Percentiles rank a stretch among this genome's conserved stretches.
Evolutionary conservation across 2,888 invertebrate genomes (phyloP).

Genomic region (Scaptomyza flava): DNA sequence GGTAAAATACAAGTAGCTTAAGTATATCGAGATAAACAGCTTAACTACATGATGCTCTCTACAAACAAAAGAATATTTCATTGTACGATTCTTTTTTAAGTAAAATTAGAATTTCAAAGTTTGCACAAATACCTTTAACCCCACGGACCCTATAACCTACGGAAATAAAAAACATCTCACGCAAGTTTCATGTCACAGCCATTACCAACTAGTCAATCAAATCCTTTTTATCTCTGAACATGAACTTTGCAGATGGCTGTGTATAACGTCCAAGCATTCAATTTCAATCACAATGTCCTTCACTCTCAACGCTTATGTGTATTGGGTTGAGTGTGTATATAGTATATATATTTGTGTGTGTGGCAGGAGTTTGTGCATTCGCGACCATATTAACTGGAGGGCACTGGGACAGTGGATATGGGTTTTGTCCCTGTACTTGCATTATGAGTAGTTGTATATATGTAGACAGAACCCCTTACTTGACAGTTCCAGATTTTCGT

Average conservation of each 20-base stretch:
- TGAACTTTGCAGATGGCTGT: constrained; percentile 16
- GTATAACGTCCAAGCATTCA: constrained; percentile 57
- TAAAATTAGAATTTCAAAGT: too few species aligned
- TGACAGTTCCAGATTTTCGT: constrained; percentile 67
- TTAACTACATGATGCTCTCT: not conserved
- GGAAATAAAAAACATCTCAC: not conserved
- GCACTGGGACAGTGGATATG: constrained; percentile 26
- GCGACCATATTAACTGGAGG: constrained; percentile 58
- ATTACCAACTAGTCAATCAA: constrained; percentile 6
- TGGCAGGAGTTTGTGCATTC: constrained; percentile 30
- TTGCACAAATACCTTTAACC: too few species aligned
- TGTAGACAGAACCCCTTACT: constrained; percentile 45
- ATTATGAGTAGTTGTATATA: constrained; percentile 68
- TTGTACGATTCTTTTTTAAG: too few species aligned
- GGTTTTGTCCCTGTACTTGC: constrained; percentile 17
- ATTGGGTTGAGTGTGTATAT: constrained; percentile 2
- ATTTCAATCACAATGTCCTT: constrained; percentile 71
- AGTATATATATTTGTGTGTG: constrained; percentile 1
- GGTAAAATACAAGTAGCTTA: not conserved
- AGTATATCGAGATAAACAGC: not conserved
- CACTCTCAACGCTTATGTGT: constrained; percentile 52
- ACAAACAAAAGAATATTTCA: not conserved
- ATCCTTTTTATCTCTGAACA: not conserved
- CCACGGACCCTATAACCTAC: not conserved
- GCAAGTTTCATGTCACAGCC: not conserved